Conservation (phyloP, 2,113 vertebrate genomes). For the Rhipidura dahli region DNA sequence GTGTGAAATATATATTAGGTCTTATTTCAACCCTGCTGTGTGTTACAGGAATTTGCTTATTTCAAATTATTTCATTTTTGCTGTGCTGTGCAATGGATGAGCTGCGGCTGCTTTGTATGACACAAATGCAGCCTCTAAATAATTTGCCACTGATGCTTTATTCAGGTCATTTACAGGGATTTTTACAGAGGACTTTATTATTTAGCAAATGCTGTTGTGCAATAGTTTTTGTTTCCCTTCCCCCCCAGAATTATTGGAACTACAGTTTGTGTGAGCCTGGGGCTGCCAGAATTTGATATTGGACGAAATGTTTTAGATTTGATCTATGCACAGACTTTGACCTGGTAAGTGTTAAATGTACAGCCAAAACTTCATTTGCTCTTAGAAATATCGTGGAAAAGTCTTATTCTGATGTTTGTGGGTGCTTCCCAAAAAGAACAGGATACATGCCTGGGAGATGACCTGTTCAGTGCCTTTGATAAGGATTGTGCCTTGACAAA, state of each 20-base stretch:
- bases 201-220: not conserved
- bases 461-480: not conserved
- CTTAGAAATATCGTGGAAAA: not conserved
- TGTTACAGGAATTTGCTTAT: not conserved
- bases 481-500: not conserved
- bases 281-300: slow-evolving; percentile 90
- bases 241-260: slow-evolving; percentile 82
- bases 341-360: slow-evolving; percentile 78
- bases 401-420: not conserved
- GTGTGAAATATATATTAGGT: not conserved
- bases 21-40: not conserved
- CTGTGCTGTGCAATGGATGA: not conserved
- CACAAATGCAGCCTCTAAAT: not conserved
- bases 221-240: not conserved
- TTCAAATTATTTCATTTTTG: not conserved
- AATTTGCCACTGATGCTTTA: not conserved
- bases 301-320: slow-evolving; percentile 91
- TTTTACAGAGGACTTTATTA: not conserved
- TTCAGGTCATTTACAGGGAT: not conserved
- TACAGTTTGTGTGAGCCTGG: slow-evolving; percentile 65
- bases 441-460: not conserved
- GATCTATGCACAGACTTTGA: slow-evolving; percentile 91
- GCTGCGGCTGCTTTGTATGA: not conserved
- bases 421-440: not conserved
- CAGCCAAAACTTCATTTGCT: not conserved